Base-by-base conservation (phyloP, 2,888 invertebrate species). In the Doris montereyensis region DNA sequence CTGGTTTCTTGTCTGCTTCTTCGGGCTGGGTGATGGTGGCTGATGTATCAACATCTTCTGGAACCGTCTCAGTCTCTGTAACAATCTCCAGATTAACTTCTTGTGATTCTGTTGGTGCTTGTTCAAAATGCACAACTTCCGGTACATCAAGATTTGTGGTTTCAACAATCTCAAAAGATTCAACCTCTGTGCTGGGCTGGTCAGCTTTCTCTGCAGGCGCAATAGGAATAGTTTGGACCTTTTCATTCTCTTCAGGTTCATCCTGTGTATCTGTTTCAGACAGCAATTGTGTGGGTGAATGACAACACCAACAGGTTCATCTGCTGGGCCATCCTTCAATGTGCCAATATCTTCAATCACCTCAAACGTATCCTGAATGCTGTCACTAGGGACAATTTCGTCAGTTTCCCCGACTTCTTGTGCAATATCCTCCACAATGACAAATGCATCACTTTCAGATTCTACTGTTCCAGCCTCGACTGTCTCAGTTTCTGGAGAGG, bases 161-260 rank as follows among this genome's bases (percentile, higher is more conserved):
- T 24, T 78, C 77, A 30, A 32, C 71, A 26, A 77, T 34, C 34
- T 71, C 21, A 2, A 52, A 35, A 13, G 34, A 60, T 24, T 26
- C 71, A 13, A 62, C 77, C 8, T n/a, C 21, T 26, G 70, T 71
- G 10, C 71, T n/a, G 1, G 21, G 5, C 0, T 81, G 70, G 62
- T 84, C 83, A 65, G 82, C 83, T 80, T 84, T 84, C 28, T 82
- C 74, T 8, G 82, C 70, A 8, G 80, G 79, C 35, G 72, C 78
- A 30, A 52, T 35, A 8, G 26, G 58, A 24, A 57, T 8, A 35
- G 71, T 24, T n/a, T n/a, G 26, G 35, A 77, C 10, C 17, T 58
- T 62, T 77, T 77, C 77, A 35, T 70, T 71, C 32, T 60, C 71
- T 30, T 77, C 82, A 68, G 72, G 65, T 21, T 60, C 75, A 24